phyloP scores from a whole-genome alignment of 2,888 invertebrate species.

The Cosmia trapezina region DNA sequence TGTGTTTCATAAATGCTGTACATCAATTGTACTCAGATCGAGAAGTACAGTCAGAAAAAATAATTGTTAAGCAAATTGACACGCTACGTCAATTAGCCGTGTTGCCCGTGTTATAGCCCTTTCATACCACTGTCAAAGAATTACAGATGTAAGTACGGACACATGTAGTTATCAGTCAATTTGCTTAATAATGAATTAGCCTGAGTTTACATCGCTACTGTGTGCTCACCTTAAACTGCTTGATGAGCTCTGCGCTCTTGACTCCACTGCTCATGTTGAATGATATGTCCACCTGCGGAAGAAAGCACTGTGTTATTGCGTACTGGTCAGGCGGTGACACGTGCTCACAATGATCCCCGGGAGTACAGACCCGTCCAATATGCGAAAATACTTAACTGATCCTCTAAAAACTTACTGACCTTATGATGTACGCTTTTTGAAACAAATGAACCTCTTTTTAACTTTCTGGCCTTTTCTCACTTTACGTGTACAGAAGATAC shows the following conservation, averaged over 20 bases:
- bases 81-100: not conserved
- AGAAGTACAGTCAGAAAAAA: not conserved
- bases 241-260: constrained; percentile 98
- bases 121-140: not conserved
- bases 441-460: too few species aligned
- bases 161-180: not conserved
- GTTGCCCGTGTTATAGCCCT: not conserved
- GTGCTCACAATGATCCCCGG: not conserved
- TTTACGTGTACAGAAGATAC: too few species aligned
- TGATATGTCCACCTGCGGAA: constrained; percentile 96
- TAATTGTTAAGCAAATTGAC: not conserved
- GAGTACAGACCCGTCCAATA: not conserved
- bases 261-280: constrained; percentile 99
- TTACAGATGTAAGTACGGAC: not conserved
- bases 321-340: not conserved
- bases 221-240: constrained; percentile 93
- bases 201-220: not conserved
- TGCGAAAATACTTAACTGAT: too few species aligned
- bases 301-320: not conserved
- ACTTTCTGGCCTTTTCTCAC: too few species aligned
- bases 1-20: not conserved
- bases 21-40: not conserved
- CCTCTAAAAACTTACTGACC: too few species aligned
- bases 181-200: too few species aligned
- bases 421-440: too few species aligned